Evolutionary conservation across 2,888 invertebrate species (phyloP), one percentile per base, ranked within the genome.

Genomic region (Ophioninae sp.): DNA sequence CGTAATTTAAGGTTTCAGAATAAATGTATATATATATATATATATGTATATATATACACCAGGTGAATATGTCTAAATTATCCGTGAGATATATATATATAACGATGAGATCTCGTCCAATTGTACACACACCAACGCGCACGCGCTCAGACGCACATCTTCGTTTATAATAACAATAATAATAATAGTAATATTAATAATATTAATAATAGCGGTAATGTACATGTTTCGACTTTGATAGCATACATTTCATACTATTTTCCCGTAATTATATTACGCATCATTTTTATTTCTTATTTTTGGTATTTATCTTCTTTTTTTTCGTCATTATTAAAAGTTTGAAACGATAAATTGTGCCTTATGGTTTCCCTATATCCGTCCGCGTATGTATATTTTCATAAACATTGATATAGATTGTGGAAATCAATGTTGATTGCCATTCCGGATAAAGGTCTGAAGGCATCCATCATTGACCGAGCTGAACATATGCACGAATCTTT

Each of bases 201-300:
- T 86, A 85, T 86, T 83, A 86, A 82, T 86, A 76, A 81, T 85
- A 85, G 84, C 85, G 85, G 85, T 86, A 86, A 86, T 86, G 81
- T 86, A 86, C 85, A 86, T 85, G 81, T 86, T 68, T 85, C 82
- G 81, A 86, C 82, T 78, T 85, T 84, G 85, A 86, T 85, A 86
- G 83, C 83, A 50, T 50, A 50, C 17, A 85, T 85, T 80, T 85
- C 82, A 85, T 84, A 85, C 85, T 82, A 85, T 85, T 83, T 82
- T 20, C 44, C 50, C 17, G 50, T 50, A 50, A 50, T 50, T 76
- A 44, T 75, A 44, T 70, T 69, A 44, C 64, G 8, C 72, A 62
- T 70, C 20, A 7, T 72, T 79, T 78, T 56, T 56, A 30, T 64
- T 21, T 2, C 70, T 78, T 73, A 37, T 41, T n/a, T 67, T 69